Conservation (phyloP, 2,113 vertebrate species). For the Herpetotheres cachinnans region DNA sequence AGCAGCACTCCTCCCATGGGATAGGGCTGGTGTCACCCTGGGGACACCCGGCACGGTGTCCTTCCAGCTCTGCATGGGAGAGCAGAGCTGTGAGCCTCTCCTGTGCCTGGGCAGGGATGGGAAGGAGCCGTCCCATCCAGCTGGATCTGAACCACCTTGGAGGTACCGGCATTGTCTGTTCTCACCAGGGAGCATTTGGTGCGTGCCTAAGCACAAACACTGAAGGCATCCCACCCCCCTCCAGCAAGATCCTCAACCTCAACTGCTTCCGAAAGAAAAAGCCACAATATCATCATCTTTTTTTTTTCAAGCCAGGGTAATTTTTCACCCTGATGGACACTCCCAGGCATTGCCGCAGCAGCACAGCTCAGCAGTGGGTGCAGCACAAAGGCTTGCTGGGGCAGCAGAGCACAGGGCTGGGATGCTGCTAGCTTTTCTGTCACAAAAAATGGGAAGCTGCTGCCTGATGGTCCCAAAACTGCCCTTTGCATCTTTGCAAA, state of each 20-base stretch:
- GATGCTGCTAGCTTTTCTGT: background rate
- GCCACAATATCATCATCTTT: too few relatives aligned
- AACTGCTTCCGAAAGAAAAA: background rate
- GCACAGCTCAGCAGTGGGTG: rapidly evolving
- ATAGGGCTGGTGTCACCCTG: background rate
- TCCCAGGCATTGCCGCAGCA: rapidly evolving
- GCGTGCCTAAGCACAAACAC: rapidly evolving
- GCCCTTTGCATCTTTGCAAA: background rate
- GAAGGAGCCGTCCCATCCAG: background rate
- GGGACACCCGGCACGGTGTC: rapidly evolving
- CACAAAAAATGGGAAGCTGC: rapidly evolving
- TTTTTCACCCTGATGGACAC: too few relatives aligned
- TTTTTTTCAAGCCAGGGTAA: background rate
- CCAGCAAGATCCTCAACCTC: background rate
- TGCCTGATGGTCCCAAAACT: background rate
- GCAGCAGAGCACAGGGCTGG: background rate
- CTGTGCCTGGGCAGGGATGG: rapidly evolving
- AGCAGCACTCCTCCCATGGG: conserved; percentile 32
- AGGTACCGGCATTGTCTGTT: background rate
- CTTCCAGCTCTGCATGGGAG: background rate
- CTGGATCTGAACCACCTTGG: background rate
- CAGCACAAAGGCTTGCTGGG: background rate
- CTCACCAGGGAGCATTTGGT: background rate
- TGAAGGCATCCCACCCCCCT: background rate
- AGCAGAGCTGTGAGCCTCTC: background rate